Conservation (phyloP, 2,888 invertebrate genomes). For the Lasioglossum pauxillum region DNA sequence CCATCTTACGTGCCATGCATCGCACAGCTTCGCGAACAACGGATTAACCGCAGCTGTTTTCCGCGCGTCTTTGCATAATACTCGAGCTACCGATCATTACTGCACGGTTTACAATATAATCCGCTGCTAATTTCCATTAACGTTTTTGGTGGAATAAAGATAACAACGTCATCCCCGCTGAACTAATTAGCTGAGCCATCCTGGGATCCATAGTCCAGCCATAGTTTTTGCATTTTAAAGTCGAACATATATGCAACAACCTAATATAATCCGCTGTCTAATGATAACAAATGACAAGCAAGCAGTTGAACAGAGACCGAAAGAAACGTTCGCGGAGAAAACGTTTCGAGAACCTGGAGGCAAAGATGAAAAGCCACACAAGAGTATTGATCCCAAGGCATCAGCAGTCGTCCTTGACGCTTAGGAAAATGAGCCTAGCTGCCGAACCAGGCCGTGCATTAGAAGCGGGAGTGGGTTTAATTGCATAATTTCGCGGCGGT, state of each 20-base stretch:
- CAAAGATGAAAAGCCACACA: background rate
- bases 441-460: conserved; percentile 43
- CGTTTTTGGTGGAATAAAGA: background rate
- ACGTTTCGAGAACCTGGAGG: background rate
- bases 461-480: conserved; percentile 55
- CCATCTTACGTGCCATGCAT: conserved; percentile 37
- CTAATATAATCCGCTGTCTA: too few relatives aligned
- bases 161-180: background rate
- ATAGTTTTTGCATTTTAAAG: too few relatives aligned
- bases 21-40: conserved; percentile 1
- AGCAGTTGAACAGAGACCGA: background rate
- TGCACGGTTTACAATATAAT: conserved; percentile 1
- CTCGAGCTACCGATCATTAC: conserved; percentile 35
- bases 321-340: background rate
- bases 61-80: conserved; percentile 11
- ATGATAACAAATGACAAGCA: background rate
- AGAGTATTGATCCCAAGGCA: background rate
- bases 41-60: conserved; percentile 41
- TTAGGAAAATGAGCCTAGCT: conserved; percentile 50
- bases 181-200: background rate
- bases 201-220: background rate
- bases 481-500: conserved; percentile 66
- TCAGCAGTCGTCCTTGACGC: conserved; percentile 28
- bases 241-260: too few relatives aligned
- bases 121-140: background rate